Base-by-base conservation (phyloP, 2,797 vertebrate genomes). In the Hephaestus fuliginosus region DNA sequence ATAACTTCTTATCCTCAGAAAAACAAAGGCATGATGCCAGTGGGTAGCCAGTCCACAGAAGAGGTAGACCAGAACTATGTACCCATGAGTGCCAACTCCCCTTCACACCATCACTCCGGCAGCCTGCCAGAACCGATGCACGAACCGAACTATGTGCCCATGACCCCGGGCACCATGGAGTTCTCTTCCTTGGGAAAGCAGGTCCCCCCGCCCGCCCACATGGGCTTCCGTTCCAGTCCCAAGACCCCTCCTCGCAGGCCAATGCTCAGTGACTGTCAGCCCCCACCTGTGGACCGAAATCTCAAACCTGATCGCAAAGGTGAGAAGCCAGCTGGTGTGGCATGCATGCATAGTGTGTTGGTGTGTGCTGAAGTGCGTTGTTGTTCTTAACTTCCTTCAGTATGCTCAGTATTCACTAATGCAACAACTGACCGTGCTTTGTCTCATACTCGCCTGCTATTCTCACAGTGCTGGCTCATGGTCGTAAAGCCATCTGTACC, bases 221-320 rank as follows among this genome's bases (percentile, higher is more conserved):
- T 99, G 98, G 98, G 98, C 85, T 99, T 99, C 89, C 96, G 98
- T 81, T 98, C 97, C 76, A 99, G 98, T 88, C 98, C 98, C 62
- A 98, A 99, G 93, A 99, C 98, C 39, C 98, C 98, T 43, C 98
- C 98, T 48, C 95, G 98, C 81, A 96, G 97, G 82, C 97, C 97
- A 9, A 95, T 98, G 86, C 96, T 95, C 83, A 95, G 93, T 12
- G 97, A 99, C 77, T 98, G 97, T 92, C 98, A 98, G 90, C 98
- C 98, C 0, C 98, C 98, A 0, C 98, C 98, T 0, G 97, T 99
- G 83, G 98, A 99, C 91, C 96, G 98, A 71, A 99, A 99, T 92
- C 98, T 99, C 84, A 99, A 99, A 90, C 98, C 98, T 1, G 97
- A 99, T 91, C 96, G 98, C 81, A 99, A 99, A 99, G 98, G 98